Evolutionary conservation across 1,140 invertebrate species (phyloP), one percentile per base, ranked within the genome.

Genomic region (Trissolcus basalis): DNA sequence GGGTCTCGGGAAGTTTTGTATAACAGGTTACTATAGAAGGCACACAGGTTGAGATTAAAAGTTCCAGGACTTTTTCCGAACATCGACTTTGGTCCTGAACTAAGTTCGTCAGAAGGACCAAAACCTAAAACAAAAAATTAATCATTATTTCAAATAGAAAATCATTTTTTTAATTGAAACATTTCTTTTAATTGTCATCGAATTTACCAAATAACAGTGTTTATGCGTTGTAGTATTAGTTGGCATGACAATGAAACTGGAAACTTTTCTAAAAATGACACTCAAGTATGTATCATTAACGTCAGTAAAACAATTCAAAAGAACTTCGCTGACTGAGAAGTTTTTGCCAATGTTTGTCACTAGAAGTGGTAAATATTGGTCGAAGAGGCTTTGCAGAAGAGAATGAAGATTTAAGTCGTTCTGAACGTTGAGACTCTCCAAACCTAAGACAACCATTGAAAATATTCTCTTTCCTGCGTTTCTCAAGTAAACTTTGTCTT

Each of bases 361-460:
- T 32, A 89, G 72, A 12, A 87, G 44, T 8, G 87, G 82, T 35
- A 88, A 71, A 56, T 88, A 89, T 0, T 79, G 73, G 35, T 87
- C 85, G 15, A 88, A 86, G 8, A 89, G 74, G 64, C 84, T 80
- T 67, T 81, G 72, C 4, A 85, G 64, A 41, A 88, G 9, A 0
- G 69, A 68, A 63, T 86, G 84, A n/a, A 88, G 59, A 12, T 77
- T 73, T 41, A 85, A 75, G 32, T 88, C 86, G 27, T 72, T 73
- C 58, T 82, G 82, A n/a, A 82, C n/a, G 49, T 82, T 81, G 4
- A 87, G 59, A 53, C 73, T 61, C 51, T 86, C 85, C 2, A 88
- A 50, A 32, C 87, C 85, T 45, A 86, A 71, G 19, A 89, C 63
- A 9, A 87, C 60, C 81, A 82, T 81, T 10, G 82, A 86, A 59